These are phyloP conservation scores for Phlogophora meticulosa DNA, from an alignment of 2,888 invertebrate genomes.

Conservation along the genomic window DNA sequence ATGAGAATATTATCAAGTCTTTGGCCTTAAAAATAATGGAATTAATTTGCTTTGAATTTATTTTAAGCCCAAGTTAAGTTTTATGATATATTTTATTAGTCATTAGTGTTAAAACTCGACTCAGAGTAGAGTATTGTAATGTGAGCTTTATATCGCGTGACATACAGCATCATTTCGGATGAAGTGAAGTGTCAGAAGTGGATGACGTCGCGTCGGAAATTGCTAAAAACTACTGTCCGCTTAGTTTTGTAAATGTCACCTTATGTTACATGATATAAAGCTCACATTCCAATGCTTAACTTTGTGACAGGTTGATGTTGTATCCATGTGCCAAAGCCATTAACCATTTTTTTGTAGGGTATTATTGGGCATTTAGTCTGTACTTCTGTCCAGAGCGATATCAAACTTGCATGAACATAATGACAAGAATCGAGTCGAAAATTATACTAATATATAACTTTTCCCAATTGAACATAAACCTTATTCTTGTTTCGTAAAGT, in stretches of 20 bases:
- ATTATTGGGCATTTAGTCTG: background rate
- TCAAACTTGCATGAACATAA: no score
- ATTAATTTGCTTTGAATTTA: conserved; percentile 25
- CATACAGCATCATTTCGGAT: background rate
- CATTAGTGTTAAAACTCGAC: background rate
- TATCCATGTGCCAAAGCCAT: background rate
- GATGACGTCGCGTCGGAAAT: background rate
- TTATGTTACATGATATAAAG: background rate
- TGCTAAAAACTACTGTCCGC: background rate
- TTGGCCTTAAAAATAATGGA: conserved; percentile 14
- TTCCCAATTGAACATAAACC: no score
- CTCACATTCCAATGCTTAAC: conserved; percentile 8
- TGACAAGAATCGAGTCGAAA: no score
- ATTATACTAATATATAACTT: no score
- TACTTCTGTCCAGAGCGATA: background rate
- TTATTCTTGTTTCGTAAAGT: no score
- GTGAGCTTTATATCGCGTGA: background rate
- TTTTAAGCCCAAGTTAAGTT: conserved; percentile 22
- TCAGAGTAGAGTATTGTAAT: conserved; percentile 8
- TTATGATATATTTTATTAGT: conserved; percentile 27
- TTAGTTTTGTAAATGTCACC: background rate
- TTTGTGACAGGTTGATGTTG: background rate
- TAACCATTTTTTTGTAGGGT: background rate
- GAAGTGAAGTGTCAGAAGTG: background rate
- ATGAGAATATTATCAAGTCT: conserved; percentile 16